Conservation (phyloP, 2,888 invertebrate species). For the Cerceris rybyensis region DNA sequence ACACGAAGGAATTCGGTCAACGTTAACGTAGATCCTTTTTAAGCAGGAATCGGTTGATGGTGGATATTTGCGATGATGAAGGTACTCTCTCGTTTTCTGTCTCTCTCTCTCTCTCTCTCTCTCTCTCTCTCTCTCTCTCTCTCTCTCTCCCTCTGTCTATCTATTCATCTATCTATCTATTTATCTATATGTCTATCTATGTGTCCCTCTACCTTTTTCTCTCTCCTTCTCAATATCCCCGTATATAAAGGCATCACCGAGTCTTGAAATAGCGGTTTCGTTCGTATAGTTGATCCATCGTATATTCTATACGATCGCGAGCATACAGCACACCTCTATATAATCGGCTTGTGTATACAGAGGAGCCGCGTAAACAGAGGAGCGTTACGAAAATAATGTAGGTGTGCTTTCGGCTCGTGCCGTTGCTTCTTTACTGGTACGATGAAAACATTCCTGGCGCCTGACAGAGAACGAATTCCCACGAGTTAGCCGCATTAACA, state of each 20-base stretch:
- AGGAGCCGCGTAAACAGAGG: conserved; percentile 53
- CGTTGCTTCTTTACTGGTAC: conserved; percentile 31
- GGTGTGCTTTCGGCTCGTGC: conserved; percentile 28
- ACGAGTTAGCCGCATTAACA: conserved; percentile 38
- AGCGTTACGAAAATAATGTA: conserved; percentile 63
- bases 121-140: too few relatives aligned
- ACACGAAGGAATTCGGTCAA: not conserved
- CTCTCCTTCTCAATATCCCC: too few relatives aligned
- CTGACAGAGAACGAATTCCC: conserved; percentile 39
- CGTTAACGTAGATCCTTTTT: conserved; percentile 6
- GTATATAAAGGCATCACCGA: not conserved
- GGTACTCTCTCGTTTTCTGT: too few relatives aligned
- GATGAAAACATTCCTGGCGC: conserved; percentile 47
- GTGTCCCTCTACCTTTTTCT: too few relatives aligned
- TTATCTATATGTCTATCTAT: too few relatives aligned
- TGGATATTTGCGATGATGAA: too few relatives aligned
- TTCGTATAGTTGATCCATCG: conserved; percentile 9
- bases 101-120: too few relatives aligned
- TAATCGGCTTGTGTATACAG: conserved; percentile 29
- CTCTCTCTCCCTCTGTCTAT: too few relatives aligned
- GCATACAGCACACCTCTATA: conserved; percentile 11
- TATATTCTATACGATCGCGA: not conserved
- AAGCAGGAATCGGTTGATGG: too few relatives aligned
- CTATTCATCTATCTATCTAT: too few relatives aligned
- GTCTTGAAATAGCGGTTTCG: conserved; percentile 26